Evolutionary conservation across 2,888 invertebrate species (phyloP), one percentile per base, ranked within the genome.

Genomic region (Fissipunctia ypsillon): DNA sequence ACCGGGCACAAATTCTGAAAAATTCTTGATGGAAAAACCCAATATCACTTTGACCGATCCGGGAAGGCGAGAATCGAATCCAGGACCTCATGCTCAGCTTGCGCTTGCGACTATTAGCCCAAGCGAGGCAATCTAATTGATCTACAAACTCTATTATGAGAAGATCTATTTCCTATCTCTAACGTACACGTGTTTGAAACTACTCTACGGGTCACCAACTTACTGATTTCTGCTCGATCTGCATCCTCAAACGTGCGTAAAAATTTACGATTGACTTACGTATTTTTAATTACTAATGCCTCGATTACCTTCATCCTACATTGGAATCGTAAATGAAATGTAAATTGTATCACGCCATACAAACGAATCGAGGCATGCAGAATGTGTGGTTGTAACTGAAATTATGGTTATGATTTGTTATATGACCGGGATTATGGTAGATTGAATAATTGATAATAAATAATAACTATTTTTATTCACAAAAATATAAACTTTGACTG

Each of bases 181-280:
- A 16, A 38, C 12, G 52, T 45, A 52, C 65, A 79, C 60, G 61
- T 79, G 60, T 22, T 16, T 2, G 0, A 63, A 45, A 65, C 7
- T 54, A n/a, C 28, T 28, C 57, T 14, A 52, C 28, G 56, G 76
- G 56, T 76, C 81, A 76, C 28, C 31, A 16, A 57, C 31, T 35
- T 54, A n/a, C 25, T 35, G 43, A 60, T 57, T 73, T 68, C 60
- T 52, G 60, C 82, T 69, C 50, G 52, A 67, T 22, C 69, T 64
- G 48, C 12, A 25, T 61, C 43, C 1, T 52, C 67, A 67, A 67
- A 81, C 81, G 68, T 73, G 81, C 81, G 54, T 74, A 31, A 73
- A 63, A 25, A 54, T 41, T 25, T 28, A 25, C 43, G 57, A 81
- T 70, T 65, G 25, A 56, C 65, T 59, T 73, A 54, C 5, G 9